A percentile compares a stretch with the other conserved stretches of the same genome.
phyloP scores from a whole-genome alignment of 2,797 vertebrate genomes.

The Leucoraja ocellata region DNA sequence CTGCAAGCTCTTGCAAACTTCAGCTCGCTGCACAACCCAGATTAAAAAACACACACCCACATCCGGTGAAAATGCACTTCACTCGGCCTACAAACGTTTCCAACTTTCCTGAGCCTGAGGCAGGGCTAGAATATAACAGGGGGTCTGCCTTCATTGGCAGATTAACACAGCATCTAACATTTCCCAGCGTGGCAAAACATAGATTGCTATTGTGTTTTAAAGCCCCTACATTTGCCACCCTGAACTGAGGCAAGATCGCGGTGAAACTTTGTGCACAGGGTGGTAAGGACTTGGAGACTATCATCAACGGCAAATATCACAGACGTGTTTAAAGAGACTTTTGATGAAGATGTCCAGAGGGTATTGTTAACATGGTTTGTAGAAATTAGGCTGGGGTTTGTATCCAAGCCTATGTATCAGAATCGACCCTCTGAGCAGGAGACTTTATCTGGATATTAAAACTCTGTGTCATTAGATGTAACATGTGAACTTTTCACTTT shows the following conservation, averaged over 20 bases:
- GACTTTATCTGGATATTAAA: not conserved
- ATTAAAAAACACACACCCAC: conserved; percentile 57
- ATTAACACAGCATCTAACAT: not conserved
- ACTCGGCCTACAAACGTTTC: not conserved
- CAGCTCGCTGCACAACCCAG: conserved; percentile 49
- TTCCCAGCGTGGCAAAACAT: not conserved
- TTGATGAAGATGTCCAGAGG: not conserved
- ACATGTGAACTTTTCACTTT: not conserved
- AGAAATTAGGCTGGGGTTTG: not conserved
- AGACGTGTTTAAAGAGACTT: not conserved
- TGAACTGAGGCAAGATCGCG: not conserved
- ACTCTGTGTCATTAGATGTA: not conserved
- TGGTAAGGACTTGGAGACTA: not conserved
- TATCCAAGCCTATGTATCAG: not conserved
- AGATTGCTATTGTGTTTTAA: not conserved
- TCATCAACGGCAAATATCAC: not conserved
- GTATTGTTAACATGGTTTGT: not conserved
- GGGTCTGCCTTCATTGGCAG: not conserved
- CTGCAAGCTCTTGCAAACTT: conserved; percentile 45
- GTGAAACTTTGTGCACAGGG: not conserved
- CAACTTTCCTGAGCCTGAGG: not conserved
- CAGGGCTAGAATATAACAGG: not conserved
- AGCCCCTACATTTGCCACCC: not conserved
- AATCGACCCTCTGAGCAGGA: too few relatives aligned
- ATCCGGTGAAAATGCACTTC: conserved; percentile 57